Evolutionary conservation across 2,888 invertebrate genomes (phyloP).

Genomic region (Abscondita cerata): DNA sequence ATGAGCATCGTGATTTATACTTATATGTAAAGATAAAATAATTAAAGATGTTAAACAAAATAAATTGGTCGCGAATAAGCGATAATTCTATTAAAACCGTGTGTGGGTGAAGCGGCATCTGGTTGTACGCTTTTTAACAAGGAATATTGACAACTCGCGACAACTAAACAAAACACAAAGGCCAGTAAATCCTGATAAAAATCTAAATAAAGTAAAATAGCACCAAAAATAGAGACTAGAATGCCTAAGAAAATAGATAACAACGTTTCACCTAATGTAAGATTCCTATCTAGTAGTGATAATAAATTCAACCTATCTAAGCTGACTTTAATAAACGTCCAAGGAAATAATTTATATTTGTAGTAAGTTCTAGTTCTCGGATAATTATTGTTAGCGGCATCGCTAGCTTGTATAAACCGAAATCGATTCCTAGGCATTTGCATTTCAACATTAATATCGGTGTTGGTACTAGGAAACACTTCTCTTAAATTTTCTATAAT

Average conservation of each 20-base stretch:
- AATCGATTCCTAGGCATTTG: conserved; percentile 65
- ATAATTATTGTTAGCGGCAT: conserved; percentile 48
- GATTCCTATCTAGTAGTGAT: conserved; percentile 91
- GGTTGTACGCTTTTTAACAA: conserved; percentile 97
- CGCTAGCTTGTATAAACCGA: conserved; percentile 37
- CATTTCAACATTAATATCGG: conserved; percentile 65
- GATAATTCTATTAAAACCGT: conserved; percentile 95
- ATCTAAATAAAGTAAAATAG: conserved; percentile 79
- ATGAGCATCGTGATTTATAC: conserved; percentile 43
- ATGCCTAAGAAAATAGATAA: conserved; percentile 84
- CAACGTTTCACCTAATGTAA: conserved; percentile 81
- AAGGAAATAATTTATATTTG: conserved; percentile 74
- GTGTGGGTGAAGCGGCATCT: conserved; percentile 97
- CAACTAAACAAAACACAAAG: conserved; percentile 96
- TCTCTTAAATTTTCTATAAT: conserved; percentile 41
- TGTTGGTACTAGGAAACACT: conserved; percentile 59
- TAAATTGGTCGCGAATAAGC: conserved; percentile 94
- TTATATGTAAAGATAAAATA: conserved; percentile 51
- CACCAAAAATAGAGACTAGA: conserved; percentile 84
- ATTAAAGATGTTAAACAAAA: conserved; percentile 80
- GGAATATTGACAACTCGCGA: conserved; percentile 97
- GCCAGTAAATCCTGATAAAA: conserved; percentile 93
- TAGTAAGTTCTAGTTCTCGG: conserved; percentile 66
- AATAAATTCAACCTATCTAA: conserved; percentile 92
- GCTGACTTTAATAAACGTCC: conserved; percentile 76